A percentile compares a stretch with the other conserved stretches of the same genome.
Evolutionary conservation across 2,888 invertebrate genomes (phyloP).

Genomic region (Lapara coniferarum): DNA sequence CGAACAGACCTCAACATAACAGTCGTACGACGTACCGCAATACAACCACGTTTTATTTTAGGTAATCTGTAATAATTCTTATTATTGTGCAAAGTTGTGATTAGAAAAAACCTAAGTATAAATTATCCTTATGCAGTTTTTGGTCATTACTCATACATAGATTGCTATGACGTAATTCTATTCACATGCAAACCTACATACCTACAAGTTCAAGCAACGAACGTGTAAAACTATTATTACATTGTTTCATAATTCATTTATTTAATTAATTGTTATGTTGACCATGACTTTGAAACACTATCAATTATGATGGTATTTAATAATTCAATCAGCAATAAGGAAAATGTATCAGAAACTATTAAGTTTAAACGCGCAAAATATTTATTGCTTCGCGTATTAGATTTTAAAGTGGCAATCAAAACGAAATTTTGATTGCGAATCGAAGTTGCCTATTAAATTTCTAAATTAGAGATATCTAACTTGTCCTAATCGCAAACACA

Average conservation of each 20-base stretch:
- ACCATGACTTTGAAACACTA: background rate
- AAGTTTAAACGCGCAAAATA: background rate
- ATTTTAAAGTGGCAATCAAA: background rate
- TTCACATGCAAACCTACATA: too few species aligned
- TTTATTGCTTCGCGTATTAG: background rate
- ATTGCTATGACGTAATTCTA: background rate
- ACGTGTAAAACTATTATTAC: background rate
- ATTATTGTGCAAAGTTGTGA: too few species aligned
- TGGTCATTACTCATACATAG: background rate
- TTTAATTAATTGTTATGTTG: background rate
- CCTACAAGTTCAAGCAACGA: too few species aligned
- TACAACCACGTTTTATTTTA: too few species aligned
- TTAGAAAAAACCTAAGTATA: too few species aligned
- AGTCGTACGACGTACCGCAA: too few species aligned
- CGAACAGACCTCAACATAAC: too few species aligned
- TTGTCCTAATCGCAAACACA: too few species aligned
- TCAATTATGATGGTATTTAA: background rate
- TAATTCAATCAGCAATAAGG: background rate
- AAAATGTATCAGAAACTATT: conserved; percentile 1
- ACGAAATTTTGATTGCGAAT: background rate
- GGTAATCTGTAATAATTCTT: too few species aligned
- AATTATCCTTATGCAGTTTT: background rate
- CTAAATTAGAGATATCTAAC: background rate
- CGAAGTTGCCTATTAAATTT: background rate
- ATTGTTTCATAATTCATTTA: background rate